A percentile compares a stretch with the other conserved stretches of the same genome.
Conservation (phyloP, 2,888 invertebrate species). For the Caenorhabditis uteleia region DNA sequence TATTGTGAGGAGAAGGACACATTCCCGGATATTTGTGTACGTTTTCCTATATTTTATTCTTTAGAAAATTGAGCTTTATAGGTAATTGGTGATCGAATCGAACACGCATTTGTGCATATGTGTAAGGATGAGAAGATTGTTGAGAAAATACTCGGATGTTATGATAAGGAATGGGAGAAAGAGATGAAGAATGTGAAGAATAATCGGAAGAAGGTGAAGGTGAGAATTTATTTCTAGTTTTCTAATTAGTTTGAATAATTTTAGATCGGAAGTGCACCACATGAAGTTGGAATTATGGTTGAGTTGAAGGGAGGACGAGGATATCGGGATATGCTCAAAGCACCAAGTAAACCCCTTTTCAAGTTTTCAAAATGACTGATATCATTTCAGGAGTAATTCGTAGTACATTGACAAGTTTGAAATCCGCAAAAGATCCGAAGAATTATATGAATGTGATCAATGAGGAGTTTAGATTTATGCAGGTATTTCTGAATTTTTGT, state of each 20-base stretch:
- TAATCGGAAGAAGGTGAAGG: background rate
- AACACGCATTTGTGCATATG: background rate
- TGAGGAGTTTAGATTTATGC: no score
- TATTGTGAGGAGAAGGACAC: background rate
- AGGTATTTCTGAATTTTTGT: no score
- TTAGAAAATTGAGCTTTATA: no score
- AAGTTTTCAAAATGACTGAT: background rate
- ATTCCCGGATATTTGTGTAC: background rate
- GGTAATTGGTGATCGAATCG: constrained; percentile 3
- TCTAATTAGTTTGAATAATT: background rate
- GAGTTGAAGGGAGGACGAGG: constrained; percentile 5
- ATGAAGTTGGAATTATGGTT: background rate
- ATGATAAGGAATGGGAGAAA: background rate
- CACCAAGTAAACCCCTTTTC: background rate
- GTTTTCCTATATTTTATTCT: no score
- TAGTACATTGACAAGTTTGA: background rate
- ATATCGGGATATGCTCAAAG: constrained; percentile 4
- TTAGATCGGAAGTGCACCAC: background rate
- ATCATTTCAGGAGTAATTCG: background rate
- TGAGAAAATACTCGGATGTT: background rate
- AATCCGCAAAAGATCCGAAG: background rate
- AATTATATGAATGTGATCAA: background rate
- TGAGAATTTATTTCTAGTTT: background rate
- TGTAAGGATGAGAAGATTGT: background rate
- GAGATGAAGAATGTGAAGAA: background rate